A percentile compares a stretch with the other conserved stretches of the same genome.
These are phyloP conservation scores for Phaonia tiefii DNA, from an alignment of 2,888 invertebrate genomes.

Conservation along the genomic window DNA sequence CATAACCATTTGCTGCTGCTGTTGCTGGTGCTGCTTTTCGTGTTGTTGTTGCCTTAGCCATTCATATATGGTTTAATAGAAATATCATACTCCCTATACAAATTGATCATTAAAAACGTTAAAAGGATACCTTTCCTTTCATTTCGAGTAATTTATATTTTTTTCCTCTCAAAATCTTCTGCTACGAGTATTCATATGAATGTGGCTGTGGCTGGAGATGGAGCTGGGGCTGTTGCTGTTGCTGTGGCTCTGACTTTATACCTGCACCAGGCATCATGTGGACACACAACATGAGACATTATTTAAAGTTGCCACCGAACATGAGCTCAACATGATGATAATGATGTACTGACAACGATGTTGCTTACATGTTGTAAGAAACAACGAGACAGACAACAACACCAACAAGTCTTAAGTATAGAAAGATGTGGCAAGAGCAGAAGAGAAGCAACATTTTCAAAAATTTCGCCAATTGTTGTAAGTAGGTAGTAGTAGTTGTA, in stretches of 20 bases:
- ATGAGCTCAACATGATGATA: conserved; percentile 37
- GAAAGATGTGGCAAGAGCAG: neutral
- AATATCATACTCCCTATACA: conserved; percentile 67
- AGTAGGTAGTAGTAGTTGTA: neutral
- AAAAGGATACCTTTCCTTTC: conserved; percentile 61
- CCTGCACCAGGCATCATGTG: too few relatives aligned
- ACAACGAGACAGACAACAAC: too few relatives aligned
- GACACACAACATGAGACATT: conserved; percentile 25
- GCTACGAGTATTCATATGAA: neutral
- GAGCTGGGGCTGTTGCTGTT: too few relatives aligned
- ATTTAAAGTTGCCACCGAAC: conserved; percentile 29
- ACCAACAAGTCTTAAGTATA: neutral
- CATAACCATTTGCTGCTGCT: conserved; percentile 45
- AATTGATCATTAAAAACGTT: conserved; percentile 70
- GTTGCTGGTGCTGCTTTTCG: conserved; percentile 44
- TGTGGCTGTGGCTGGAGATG: neutral
- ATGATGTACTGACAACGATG: conserved; percentile 4
- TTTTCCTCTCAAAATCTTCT: neutral
- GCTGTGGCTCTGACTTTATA: too few relatives aligned
- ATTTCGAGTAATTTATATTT: too few relatives aligned
- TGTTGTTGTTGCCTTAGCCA: too few relatives aligned
- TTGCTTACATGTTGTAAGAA: neutral
- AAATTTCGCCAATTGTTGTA: too few relatives aligned
- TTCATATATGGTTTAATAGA: conserved; percentile 62
- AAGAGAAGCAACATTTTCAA: neutral